Percentiles rank a stretch among this genome's conserved stretches.
Conservation (phyloP, 2,888 invertebrate species). For the Gymnoscelis rufifasciata region DNA sequence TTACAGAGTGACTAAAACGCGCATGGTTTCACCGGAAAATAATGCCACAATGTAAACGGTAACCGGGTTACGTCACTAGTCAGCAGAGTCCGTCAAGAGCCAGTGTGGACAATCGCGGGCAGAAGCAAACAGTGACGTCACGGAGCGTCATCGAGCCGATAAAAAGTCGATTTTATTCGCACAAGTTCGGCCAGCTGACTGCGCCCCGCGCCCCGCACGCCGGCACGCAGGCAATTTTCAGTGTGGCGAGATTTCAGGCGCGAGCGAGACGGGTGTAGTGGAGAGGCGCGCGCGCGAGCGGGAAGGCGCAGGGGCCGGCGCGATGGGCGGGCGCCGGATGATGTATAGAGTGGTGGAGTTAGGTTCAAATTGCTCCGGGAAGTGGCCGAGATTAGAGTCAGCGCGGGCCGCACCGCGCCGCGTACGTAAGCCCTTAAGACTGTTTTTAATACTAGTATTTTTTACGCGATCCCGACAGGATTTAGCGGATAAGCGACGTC, state of each 20-base stretch:
- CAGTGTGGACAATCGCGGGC: conserved; percentile 53
- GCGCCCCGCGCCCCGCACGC: conserved; percentile 53
- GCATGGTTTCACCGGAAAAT: not conserved
- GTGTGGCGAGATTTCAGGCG: conserved; percentile 67
- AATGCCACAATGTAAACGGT: conserved; percentile 20
- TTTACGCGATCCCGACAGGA: conserved; percentile 79
- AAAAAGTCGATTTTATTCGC: conserved; percentile 79
- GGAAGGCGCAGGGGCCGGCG: conserved; percentile 52
- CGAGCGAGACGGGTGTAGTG: conserved; percentile 42
- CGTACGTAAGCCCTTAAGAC: conserved; percentile 85
- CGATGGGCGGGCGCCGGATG: conserved; percentile 80
- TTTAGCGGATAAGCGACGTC: conserved; percentile 77
- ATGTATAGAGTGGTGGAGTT: conserved; percentile 87
- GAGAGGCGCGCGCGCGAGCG: conserved; percentile 37
- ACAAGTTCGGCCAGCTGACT: conserved; percentile 79
- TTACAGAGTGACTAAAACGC: not conserved
- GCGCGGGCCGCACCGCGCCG: conserved; percentile 82
- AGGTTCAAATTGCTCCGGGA: conserved; percentile 86
- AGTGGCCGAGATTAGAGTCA: conserved; percentile 86
- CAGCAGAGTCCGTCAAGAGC: conserved; percentile 50
- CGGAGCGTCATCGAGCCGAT: conserved; percentile 75
- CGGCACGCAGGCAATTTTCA: conserved; percentile 65
- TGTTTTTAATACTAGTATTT: conserved; percentile 86
- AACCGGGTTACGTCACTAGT: conserved; percentile 45
- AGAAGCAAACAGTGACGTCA: conserved; percentile 78